phyloP scores from a whole-genome alignment of 2,888 invertebrate species.

The Amphipoea oculea region DNA sequence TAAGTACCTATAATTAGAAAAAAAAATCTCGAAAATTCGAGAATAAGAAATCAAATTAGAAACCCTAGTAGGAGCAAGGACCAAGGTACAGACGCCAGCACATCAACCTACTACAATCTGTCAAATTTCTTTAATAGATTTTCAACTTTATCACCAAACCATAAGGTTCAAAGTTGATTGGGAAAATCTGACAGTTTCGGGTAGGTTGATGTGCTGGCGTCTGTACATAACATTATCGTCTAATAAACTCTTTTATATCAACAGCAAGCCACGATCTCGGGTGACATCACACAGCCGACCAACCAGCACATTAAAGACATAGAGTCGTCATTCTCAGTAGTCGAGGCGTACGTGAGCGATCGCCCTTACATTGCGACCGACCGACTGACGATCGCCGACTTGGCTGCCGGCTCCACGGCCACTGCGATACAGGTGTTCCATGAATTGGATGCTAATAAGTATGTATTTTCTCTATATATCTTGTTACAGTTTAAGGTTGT shows the following conservation, averaged over 20 bases:
- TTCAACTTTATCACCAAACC: too few species aligned
- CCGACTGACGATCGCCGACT: slow-evolving; percentile 74
- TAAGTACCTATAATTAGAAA: too few species aligned
- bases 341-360: slow-evolving; percentile 69
- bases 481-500: background rate
- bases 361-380: slow-evolving; percentile 70
- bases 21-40: background rate
- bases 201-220: too few species aligned
- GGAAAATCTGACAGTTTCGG: too few species aligned
- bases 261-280: slow-evolving; percentile 64
- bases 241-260: background rate
- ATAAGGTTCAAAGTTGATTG: too few species aligned
- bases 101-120: too few species aligned
- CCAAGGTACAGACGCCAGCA: too few species aligned
- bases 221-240: background rate
- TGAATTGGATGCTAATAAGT: slow-evolving; percentile 71
- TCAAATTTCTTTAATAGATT: too few species aligned
- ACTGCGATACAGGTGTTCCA: slow-evolving; percentile 67
- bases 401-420: slow-evolving; percentile 72
- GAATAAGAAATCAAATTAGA: background rate
- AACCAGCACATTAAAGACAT: slow-evolving; percentile 62
- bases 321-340: slow-evolving; percentile 66
- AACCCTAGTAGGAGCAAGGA: background rate
- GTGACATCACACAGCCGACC: slow-evolving; percentile 52
- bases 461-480: slow-evolving; percentile 29